Percentiles rank a stretch among this genome's conserved stretches.
These are phyloP conservation scores for Leptinotarsa haldemani DNA, from an alignment of 2,888 invertebrate species.

Conservation along the genomic window DNA sequence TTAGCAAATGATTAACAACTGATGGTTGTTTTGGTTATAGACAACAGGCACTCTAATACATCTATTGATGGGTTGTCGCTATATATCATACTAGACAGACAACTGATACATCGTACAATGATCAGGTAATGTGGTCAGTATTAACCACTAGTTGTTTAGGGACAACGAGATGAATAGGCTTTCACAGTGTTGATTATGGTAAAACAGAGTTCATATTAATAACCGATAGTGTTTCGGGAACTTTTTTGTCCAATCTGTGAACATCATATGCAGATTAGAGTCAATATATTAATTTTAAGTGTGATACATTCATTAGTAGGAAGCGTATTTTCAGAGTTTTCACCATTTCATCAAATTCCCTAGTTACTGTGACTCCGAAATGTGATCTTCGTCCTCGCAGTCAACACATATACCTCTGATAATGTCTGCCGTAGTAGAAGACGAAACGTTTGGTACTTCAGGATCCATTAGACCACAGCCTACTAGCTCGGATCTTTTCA, in stretches of 20 bases:
- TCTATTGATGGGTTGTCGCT: neutral
- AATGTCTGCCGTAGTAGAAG: too few relatives aligned
- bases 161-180: neutral
- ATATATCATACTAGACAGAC: constrained; percentile 5
- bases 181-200: neutral
- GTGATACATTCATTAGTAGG: too few relatives aligned
- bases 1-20: neutral
- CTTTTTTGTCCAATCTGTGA: neutral
- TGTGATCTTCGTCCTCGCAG: too few relatives aligned
- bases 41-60: neutral
- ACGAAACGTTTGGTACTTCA: too few relatives aligned
- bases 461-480: too few relatives aligned
- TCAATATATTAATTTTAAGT: too few relatives aligned
- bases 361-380: too few relatives aligned
- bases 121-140: neutral
- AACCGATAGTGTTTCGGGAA: neutral
- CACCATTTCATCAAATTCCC: too few relatives aligned
- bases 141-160: neutral
- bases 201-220: neutral
- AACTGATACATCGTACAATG: neutral
- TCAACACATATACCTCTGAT: too few relatives aligned
- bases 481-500: too few relatives aligned
- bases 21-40: neutral
- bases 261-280: neutral
- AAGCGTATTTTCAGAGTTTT: too few relatives aligned